Base-by-base conservation (phyloP, 2,113 vertebrate species). In the Dendropsophus ebraccatus region DNA sequence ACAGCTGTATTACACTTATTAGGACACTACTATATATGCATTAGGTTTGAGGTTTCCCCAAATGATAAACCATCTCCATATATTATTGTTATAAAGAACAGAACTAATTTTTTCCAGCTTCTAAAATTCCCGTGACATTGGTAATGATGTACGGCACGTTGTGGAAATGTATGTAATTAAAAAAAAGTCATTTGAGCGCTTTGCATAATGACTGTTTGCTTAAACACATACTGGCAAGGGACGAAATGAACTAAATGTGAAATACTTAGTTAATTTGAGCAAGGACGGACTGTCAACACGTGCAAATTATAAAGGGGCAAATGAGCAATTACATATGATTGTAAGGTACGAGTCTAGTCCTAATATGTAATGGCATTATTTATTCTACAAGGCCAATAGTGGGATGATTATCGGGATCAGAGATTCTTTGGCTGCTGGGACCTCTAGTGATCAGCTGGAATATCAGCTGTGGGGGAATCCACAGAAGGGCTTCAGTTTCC, bases 161-260 rank as follows among this genome's bases (percentile, higher is more conserved):
- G 28, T 80, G 76, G 52, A 58, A 79, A 37, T 79, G 77, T 45
- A n/a, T 62, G 77, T 60, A 80, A 80, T 76, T 76, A 76, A 52
- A 76, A n/a, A 76, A 76, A 50, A 76, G 52, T 37, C 54, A 10
- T 58, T 58, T 37, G 12, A 60, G 37, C 32, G 45, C 19, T 80
- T 80, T 80, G 77, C 35, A 41, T 60, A 80, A 80, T 80, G 56
- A 62, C 77, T 60, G 54, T 80, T 56, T 80, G 52, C 76, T 56
- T 54, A 62, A 41, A 60, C 56, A 14, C 77, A 25, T 45, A 60
- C 62, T 80, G 56, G 77, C 54, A 30, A 62, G 56, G 54, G 30
- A 35, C 32, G 21, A 62, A 58, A 80, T 19, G 50, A 60, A 13
- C 35, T 28, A 17, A 30, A 62, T 80, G 25, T 80, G n/a, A 60